Conservation (phyloP, 1,140 invertebrate genomes). For the Polypedilum pembai region DNA sequence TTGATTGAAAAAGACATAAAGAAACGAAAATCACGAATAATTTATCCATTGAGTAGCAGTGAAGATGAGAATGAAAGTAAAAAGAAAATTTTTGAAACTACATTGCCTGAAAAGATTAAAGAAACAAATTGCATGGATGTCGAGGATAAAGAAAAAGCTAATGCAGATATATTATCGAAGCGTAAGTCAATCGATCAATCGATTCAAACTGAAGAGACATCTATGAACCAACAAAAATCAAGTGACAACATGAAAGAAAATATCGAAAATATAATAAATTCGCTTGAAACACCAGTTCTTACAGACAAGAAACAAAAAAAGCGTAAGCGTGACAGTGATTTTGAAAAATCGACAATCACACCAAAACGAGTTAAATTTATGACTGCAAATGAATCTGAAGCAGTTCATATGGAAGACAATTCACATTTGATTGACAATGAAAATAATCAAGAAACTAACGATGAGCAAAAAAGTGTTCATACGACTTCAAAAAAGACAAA, state of each 20-base stretch:
- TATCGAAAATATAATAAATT: background rate
- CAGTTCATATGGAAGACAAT: background rate
- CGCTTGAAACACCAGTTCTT: background rate
- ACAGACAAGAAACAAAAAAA: background rate
- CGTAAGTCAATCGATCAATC: too few relatives aligned
- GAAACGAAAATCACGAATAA: background rate
- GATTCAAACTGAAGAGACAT: background rate
- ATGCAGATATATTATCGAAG: background rate
- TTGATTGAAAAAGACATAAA: background rate
- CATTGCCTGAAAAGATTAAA: background rate
- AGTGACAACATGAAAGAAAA: background rate
- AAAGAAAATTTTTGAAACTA: background rate
- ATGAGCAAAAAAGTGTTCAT: background rate
- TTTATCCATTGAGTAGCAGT: background rate
- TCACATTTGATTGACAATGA: background rate
- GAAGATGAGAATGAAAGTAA: background rate
- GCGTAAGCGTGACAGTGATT: background rate
- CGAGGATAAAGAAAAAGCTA: background rate
- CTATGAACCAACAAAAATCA: background rate
- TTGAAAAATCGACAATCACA: background rate
- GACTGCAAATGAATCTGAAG: background rate
- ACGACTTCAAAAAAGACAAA: background rate
- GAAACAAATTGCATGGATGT: too few relatives aligned
- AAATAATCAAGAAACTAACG: background rate
- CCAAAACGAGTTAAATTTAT: background rate